Conservation (phyloP, 2,113 vertebrate species). For the Malurus melanocephalus region DNA sequence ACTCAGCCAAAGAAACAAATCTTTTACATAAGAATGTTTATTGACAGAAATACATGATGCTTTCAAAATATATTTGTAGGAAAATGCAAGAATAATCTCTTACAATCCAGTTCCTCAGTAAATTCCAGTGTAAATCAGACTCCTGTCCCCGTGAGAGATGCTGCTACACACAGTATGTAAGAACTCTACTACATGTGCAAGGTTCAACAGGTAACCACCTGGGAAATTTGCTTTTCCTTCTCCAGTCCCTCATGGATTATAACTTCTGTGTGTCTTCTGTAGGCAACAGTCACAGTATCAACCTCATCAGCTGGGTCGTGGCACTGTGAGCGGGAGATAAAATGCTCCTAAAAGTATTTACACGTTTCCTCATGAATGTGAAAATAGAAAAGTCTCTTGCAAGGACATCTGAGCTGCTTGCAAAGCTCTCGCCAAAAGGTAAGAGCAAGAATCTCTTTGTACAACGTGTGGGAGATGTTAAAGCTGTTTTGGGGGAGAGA, state of each 20-base stretch:
- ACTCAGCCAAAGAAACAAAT: neutral
- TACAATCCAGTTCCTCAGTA: slow-evolving; percentile 73
- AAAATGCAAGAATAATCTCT: slow-evolving; percentile 79
- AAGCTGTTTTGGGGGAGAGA: neutral
- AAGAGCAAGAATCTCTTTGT: slow-evolving; percentile 1
- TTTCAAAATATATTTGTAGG: slow-evolving; percentile 81
- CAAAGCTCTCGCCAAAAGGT: neutral
- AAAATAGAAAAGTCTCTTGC: slow-evolving; percentile 26
- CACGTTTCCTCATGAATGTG: neutral
- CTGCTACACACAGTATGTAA: slow-evolving; percentile 31
- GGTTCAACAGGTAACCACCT: neutral
- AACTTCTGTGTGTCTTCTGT: neutral
- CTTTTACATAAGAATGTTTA: slow-evolving; percentile 70
- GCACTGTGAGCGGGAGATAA: slow-evolving; percentile 20
- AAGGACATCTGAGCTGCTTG: slow-evolving; percentile 24
- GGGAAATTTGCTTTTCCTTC: neutral
- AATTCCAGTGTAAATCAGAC: slow-evolving; percentile 84
- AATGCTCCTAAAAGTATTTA: slow-evolving; percentile 9
- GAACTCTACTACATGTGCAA: slow-evolving; percentile 21
- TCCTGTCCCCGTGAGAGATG: slow-evolving; percentile 72
- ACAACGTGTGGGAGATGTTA: neutral
- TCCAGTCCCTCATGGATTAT: neutral
- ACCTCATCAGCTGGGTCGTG: neutral
- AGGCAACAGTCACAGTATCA: slow-evolving; percentile 5
- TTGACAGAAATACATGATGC: slow-evolving; percentile 73